Percentiles rank a stretch among this genome's conserved stretches.
These are phyloP conservation scores for Eudyptes chrysolophus DNA, from an alignment of 2,113 vertebrate genomes.

Conservation along the genomic window DNA sequence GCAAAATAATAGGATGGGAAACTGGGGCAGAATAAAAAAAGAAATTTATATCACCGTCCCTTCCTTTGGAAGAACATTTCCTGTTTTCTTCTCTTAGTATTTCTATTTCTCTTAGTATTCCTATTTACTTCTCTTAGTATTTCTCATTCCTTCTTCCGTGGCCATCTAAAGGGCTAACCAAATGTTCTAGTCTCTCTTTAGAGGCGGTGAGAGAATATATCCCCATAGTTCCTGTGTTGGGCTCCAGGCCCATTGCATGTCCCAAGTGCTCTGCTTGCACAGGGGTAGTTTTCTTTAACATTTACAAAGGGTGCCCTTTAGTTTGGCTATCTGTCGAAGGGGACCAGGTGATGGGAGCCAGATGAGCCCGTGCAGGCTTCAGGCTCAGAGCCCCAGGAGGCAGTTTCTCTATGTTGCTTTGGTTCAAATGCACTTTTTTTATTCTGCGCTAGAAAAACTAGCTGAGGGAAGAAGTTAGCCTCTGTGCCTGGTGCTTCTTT, in stretches of 20 bases:
- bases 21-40: not conserved
- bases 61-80: not conserved
- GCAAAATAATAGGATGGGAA: not conserved
- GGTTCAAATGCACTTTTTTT: not conserved
- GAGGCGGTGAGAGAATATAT: not conserved
- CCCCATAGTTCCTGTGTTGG: not conserved
- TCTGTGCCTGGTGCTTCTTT: not conserved
- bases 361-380: not conserved
- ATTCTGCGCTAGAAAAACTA: not conserved
- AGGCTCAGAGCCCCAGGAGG: not conserved
- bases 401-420: not conserved
- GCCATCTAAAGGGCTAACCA: not conserved
- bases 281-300: not conserved
- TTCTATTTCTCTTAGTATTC: not conserved
- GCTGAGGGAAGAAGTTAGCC: not conserved
- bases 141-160: not conserved
- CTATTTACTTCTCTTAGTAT: not conserved
- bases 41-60: rapidly evolving
- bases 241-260: not conserved
- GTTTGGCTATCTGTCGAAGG: not conserved
- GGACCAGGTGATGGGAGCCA: not conserved
- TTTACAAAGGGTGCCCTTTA: not conserved
- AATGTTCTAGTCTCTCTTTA: not conserved
- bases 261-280: not conserved
- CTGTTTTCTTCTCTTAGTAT: not conserved